These are phyloP conservation scores for Germaria angustata DNA, from an alignment of 2,888 invertebrate species.

Conservation along the genomic window DNA sequence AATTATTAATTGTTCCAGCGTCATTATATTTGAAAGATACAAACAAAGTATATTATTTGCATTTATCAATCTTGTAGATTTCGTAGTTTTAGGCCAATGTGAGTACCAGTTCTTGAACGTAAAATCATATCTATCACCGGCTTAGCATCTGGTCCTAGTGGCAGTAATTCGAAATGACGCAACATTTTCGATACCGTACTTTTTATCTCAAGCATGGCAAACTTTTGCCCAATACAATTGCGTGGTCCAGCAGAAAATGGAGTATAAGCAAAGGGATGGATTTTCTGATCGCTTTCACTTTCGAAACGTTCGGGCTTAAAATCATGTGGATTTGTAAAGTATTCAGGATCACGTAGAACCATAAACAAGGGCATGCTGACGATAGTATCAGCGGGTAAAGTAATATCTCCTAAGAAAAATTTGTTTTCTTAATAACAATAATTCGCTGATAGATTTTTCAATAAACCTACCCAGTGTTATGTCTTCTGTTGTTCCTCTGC, in stretches of 20 bases:
- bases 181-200: slow-evolving; percentile 72
- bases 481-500: slow-evolving; percentile 81
- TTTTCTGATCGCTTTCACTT: slow-evolving; percentile 72
- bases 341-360: slow-evolving; percentile 73
- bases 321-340: slow-evolving; percentile 73
- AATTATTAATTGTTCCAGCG: no score
- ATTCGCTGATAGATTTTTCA: background rate
- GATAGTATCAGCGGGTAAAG: slow-evolving; percentile 72
- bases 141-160: slow-evolving; percentile 72
- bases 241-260: slow-evolving; percentile 85
- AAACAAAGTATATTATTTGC: no score
- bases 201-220: slow-evolving; percentile 77
- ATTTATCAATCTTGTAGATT: background rate
- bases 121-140: slow-evolving; percentile 72
- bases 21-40: no score
- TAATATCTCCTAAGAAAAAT: slow-evolving; percentile 69
- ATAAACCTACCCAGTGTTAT: slow-evolving; percentile 81
- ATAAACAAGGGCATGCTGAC: slow-evolving; percentile 73
- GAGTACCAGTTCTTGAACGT: slow-evolving; percentile 73
- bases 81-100: slow-evolving; percentile 71
- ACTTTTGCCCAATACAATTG: slow-evolving; percentile 80
- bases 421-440: background rate
- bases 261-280: slow-evolving; percentile 74
- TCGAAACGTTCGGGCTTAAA: slow-evolving; percentile 80
- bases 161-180: slow-evolving; percentile 73